Evolutionary conservation across 2,888 invertebrate species (phyloP).

Genomic region (Drosophila meridiana): DNA sequence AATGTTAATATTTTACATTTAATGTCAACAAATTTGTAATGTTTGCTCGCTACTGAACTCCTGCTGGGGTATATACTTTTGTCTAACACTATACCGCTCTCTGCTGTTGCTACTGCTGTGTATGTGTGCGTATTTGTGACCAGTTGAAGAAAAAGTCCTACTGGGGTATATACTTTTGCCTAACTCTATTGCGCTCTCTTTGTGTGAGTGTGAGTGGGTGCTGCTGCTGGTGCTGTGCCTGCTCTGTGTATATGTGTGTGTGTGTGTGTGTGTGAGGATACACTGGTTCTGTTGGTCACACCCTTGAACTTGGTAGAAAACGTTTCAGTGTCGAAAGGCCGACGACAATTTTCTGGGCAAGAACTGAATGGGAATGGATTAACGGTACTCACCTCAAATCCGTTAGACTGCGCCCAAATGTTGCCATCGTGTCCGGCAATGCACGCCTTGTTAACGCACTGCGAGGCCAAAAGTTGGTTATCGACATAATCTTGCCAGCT

Average conservation of each 20-base stretch:
- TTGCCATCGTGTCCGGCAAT: conserved; percentile 98
- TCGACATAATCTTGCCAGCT: conserved; percentile 99
- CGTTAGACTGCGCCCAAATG: conserved; percentile 97
- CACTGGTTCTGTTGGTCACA: conserved; percentile 77
- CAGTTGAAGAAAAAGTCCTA: conserved; percentile 25
- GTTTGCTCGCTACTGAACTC: conserved; percentile 1
- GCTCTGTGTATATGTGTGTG: background rate
- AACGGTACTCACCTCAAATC: conserved; percentile 93
- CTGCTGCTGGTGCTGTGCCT: background rate
- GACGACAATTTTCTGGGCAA: conserved; percentile 10
- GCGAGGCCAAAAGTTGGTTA: conserved; percentile 97
- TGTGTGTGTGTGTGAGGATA: conserved; percentile 25
- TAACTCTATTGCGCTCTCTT: conserved; percentile 15
- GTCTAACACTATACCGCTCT: conserved; percentile 12
- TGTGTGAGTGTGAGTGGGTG: conserved; percentile 37
- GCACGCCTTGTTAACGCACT: conserved; percentile 97
- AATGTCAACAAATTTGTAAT: background rate
- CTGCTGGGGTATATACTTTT: conserved; percentile 20
- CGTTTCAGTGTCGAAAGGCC: conserved; percentile 44
- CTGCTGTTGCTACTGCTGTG: conserved; percentile 15
- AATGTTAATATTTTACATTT: background rate
- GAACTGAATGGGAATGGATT: conserved; percentile 15
- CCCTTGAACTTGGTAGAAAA: conserved; percentile 84
- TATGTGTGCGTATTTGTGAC: no score
- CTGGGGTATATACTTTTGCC: conserved; percentile 26